Percentiles rank a stretch among this genome's conserved stretches.
Evolutionary conservation across 2,888 invertebrate genomes (phyloP).

Genomic region (Dynastes maya): DNA sequence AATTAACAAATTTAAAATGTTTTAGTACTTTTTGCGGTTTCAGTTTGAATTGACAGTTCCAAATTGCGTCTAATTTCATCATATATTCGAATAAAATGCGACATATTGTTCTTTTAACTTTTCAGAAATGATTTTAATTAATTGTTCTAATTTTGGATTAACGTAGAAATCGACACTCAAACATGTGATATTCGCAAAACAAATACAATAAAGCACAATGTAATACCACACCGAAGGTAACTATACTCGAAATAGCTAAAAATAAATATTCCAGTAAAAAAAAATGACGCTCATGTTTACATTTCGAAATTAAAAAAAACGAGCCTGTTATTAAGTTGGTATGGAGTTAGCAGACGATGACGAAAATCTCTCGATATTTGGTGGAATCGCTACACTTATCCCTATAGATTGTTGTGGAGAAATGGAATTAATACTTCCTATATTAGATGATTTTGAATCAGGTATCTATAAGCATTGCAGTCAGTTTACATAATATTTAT

Average conservation of each 20-base stretch:
- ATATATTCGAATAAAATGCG: constrained; percentile 23
- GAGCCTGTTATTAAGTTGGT: constrained; percentile 33
- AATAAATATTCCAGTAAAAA: constrained; percentile 13
- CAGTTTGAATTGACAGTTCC: constrained; percentile 1
- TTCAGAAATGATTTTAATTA: constrained; percentile 30
- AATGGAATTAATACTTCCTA: constrained; percentile 33
- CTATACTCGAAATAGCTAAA: constrained; percentile 8
- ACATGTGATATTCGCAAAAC: constrained; percentile 18
- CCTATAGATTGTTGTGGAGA: constrained; percentile 30
- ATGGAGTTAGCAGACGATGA: constrained; percentile 40
- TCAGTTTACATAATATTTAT: constrained; percentile 26
- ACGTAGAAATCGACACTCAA: neutral
- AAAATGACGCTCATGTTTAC: constrained; percentile 37
- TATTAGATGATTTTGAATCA: constrained; percentile 31
- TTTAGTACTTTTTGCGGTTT: neutral
- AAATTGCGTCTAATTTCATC: constrained; percentile 16
- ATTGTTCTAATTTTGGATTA: neutral
- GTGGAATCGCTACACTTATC: constrained; percentile 16
- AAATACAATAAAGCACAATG: constrained; percentile 21
- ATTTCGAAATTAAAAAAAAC: constrained; percentile 33
- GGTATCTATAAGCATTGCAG: constrained; percentile 6
- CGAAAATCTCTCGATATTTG: constrained; percentile 23
- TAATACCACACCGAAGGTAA: constrained; percentile 19
- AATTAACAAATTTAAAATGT: neutral
- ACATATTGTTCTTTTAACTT: constrained; percentile 31